Conservation (phyloP, 2,113 vertebrate genomes). For the Datnioides undecimradiatus region DNA sequence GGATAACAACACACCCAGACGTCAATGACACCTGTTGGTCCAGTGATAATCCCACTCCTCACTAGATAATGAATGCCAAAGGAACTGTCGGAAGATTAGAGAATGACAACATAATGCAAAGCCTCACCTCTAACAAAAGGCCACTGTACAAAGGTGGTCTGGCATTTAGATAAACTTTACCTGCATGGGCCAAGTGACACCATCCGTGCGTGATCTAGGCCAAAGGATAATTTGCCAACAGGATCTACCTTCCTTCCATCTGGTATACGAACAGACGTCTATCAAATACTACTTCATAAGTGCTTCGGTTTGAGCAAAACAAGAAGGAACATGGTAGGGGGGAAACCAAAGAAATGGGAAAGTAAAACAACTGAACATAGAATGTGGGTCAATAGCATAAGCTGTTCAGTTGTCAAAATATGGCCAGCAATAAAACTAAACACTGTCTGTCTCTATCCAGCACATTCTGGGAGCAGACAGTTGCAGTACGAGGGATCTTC, state of each 20-base stretch:
- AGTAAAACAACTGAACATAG: constrained; percentile 29
- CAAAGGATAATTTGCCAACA: constrained; percentile 34
- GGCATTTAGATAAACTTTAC: constrained; percentile 53
- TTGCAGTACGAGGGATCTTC: constrained; percentile 32
- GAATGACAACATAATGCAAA: constrained; percentile 32
- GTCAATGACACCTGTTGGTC: constrained; percentile 50
- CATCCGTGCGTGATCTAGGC: background rate
- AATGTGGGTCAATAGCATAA: constrained; percentile 54
- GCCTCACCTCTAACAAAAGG: constrained; percentile 47
- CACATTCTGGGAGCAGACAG: constrained; percentile 44
- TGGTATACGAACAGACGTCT: constrained; percentile 6
- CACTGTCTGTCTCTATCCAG: constrained; percentile 11
- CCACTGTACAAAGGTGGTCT: constrained; percentile 37
- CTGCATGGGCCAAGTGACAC: constrained; percentile 6
- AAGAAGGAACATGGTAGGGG: background rate
- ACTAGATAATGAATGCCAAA: constrained; percentile 54
- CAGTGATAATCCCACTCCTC: constrained; percentile 45
- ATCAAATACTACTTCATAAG: background rate
- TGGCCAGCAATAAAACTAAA: constrained; percentile 39
- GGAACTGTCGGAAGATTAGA: constrained; percentile 30
- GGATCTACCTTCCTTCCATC: background rate
- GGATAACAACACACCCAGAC: constrained; percentile 44
- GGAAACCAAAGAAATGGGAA: constrained; percentile 13
- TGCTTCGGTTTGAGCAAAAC: constrained; percentile 15
- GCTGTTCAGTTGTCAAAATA: constrained; percentile 33